Percentiles rank a stretch among this genome's conserved stretches.
Conservation (phyloP, 2,113 vertebrate genomes). For the Hypocryptadius cinnamomeus region DNA sequence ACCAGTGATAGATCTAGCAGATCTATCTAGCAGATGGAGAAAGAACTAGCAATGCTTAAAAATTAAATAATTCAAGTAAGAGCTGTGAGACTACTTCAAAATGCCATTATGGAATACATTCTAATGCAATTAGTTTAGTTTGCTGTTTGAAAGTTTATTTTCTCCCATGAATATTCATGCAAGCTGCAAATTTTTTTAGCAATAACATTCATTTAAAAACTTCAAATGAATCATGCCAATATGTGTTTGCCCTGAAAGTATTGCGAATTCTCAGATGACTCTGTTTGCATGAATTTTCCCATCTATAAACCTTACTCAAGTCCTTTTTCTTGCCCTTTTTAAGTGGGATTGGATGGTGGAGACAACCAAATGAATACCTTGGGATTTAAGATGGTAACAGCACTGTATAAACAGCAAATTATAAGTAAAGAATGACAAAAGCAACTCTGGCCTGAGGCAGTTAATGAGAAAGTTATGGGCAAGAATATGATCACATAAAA, state of each 20-base stretch:
- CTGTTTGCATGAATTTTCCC: neutral
- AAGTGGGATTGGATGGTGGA: neutral
- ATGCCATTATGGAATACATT: conserved; percentile 24
- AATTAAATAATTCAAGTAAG: neutral
- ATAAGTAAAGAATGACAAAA: conserved; percentile 23
- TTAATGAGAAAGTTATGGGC: neutral
- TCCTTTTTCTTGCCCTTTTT: neutral
- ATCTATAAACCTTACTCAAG: neutral
- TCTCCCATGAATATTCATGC: conserved; percentile 34
- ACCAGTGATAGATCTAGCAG: neutral
- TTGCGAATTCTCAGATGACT: conserved; percentile 31
- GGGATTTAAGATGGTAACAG: neutral
- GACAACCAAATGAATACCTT: neutral
- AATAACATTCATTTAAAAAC: neutral
- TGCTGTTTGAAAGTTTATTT: conserved; percentile 36
- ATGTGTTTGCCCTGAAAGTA: conserved; percentile 27
- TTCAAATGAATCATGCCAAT: conserved; percentile 45
- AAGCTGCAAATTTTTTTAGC: neutral
- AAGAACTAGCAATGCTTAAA: neutral
- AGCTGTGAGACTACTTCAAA: conserved; percentile 18
- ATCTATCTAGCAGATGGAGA: conserved; percentile 1
- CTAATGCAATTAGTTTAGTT: conserved; percentile 15
- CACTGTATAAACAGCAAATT: conserved; percentile 10
- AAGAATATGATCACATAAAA: neutral
- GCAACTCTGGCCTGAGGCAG: neutral